phyloP scores from a whole-genome alignment of 2,797 vertebrate species.

The Ispidina picta region DNA sequence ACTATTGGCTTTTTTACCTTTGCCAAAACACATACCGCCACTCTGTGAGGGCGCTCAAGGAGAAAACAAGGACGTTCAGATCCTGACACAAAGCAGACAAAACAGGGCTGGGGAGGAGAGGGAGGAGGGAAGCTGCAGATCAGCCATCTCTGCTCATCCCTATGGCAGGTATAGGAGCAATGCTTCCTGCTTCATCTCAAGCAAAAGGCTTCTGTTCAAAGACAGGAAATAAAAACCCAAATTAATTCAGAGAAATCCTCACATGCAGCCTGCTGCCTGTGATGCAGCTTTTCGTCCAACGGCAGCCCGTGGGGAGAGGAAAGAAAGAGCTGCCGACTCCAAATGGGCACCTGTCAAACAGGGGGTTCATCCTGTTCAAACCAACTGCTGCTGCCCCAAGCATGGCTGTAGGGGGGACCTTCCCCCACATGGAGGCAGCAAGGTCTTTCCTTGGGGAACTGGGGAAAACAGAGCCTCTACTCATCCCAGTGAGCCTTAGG shows the following conservation, averaged over 20 bases:
- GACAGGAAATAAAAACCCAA: not conserved
- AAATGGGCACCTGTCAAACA: not conserved
- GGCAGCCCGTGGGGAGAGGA: not conserved
- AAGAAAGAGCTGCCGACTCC: not conserved
- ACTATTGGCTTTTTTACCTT: slow-evolving; percentile 66
- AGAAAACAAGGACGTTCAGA: slow-evolving; percentile 26
- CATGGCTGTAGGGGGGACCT: not conserved
- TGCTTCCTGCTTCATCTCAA: not conserved
- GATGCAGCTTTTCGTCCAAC: not conserved
- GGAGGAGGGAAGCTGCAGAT: not conserved
- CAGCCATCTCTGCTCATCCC: not conserved
- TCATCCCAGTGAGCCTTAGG: not conserved
- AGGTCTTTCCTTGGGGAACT: accelerated
- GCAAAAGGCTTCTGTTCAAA: not conserved
- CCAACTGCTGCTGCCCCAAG: not conserved
- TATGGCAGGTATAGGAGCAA: not conserved
- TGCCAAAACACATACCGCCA: slow-evolving; percentile 41
- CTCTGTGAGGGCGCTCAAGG: slow-evolving; percentile 21
- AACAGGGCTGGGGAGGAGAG: not conserved
- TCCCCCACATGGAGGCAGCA: not conserved
- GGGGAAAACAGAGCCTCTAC: not conserved
- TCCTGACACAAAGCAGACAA: not conserved
- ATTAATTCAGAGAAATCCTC: not conserved
- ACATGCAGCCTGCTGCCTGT: not conserved
- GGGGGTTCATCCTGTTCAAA: not conserved